These are phyloP conservation scores for Austrofundulus limnaeus DNA, from an alignment of 2,113 vertebrate genomes.

Conservation along the genomic window DNA sequence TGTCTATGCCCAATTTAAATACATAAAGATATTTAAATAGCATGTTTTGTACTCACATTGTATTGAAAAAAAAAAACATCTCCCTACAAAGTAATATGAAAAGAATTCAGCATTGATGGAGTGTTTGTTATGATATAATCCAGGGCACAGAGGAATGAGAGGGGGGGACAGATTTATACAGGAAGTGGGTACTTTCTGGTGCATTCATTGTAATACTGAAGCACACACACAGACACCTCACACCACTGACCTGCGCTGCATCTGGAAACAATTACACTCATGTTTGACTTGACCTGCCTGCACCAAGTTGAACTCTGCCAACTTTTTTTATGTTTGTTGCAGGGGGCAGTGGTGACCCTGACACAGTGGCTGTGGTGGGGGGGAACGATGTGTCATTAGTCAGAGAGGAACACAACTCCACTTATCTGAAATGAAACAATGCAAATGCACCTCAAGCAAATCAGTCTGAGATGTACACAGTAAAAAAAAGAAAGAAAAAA, in stretches of 20 bases:
- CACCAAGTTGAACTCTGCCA: constrained; percentile 89
- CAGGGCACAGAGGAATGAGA: constrained; percentile 86
- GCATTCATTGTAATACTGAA: constrained; percentile 82
- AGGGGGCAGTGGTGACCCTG: constrained; percentile 78
- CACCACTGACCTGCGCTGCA: constrained; percentile 81
- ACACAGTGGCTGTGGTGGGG: constrained; percentile 78
- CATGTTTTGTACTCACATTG: neutral
- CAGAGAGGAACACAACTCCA: constrained; percentile 75
- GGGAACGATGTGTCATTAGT: constrained; percentile 88
- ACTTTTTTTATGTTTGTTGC: constrained; percentile 82
- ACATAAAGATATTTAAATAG: neutral
- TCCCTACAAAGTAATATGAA: constrained; percentile 26
- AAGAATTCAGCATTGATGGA: constrained; percentile 32
- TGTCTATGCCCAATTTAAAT: neutral
- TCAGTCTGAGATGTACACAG: constrained; percentile 16
- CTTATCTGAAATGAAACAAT: constrained; percentile 61
- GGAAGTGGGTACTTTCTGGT: constrained; percentile 92
- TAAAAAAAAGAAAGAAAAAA: neutral
- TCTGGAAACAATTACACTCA: constrained; percentile 95
- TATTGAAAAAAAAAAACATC: neutral
- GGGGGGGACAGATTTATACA: constrained; percentile 89
- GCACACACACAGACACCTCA: constrained; percentile 61
- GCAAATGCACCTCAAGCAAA: constrained; percentile 44
- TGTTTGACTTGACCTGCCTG: constrained; percentile 94
- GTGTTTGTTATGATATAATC: constrained; percentile 82